These are phyloP conservation scores for Pecten maximus DNA, from an alignment of 2,888 invertebrate genomes.

Conservation along the genomic window DNA sequence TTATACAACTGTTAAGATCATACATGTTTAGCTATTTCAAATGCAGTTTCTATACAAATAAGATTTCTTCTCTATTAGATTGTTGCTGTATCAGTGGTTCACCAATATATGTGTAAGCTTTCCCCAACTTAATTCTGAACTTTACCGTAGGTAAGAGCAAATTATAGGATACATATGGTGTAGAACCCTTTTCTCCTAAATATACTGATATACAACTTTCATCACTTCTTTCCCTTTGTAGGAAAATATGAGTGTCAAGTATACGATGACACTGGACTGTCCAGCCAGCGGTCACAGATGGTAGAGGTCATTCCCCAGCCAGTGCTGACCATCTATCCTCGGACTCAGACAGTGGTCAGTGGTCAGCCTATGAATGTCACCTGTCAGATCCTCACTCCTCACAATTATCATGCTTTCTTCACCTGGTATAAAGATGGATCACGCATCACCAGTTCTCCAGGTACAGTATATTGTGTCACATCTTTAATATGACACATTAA, in stretches of 20 bases:
- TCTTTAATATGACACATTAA: no score
- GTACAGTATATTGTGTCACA: no score
- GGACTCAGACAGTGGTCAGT: conserved; percentile 30
- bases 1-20: no score
- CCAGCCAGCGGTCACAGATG: neutral
- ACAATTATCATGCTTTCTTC: neutral
- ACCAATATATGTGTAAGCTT: no score
- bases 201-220: neutral
- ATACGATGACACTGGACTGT: conserved; percentile 6
- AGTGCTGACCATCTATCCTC: conserved; percentile 38
- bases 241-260: conserved; percentile 30
- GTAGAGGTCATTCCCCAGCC: conserved; percentile 44
- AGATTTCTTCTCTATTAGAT: no score
- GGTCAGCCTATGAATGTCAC: conserved; percentile 40
- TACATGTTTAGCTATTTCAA: no score
- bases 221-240: neutral
- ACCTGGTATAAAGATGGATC: conserved; percentile 41
- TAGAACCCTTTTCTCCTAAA: neutral
- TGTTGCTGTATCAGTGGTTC: no score
- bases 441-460: neutral
- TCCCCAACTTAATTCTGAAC: no score
- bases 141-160: no score
- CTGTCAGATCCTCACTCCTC: neutral
- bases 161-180: no score
- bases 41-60: no score